A percentile compares a stretch with the other conserved stretches of the same genome.
phyloP scores from a whole-genome alignment of 2,888 invertebrate species.

The Erebia ligea region DNA sequence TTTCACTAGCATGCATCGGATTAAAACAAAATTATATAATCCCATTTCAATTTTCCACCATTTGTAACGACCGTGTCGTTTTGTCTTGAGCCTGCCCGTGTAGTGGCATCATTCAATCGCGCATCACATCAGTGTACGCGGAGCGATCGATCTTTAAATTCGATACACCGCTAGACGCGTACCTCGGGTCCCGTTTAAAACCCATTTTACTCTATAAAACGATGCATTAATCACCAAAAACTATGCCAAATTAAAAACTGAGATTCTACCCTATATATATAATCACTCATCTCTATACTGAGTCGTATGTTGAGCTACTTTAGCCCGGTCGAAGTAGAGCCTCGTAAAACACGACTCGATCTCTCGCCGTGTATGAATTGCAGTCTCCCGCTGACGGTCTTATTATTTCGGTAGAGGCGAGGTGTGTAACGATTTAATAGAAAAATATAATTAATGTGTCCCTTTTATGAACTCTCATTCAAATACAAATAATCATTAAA shows the following conservation, averaged over 20 bases:
- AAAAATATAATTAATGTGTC: neutral
- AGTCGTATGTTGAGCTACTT: neutral
- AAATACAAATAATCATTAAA: too few species aligned
- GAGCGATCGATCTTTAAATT: constrained; percentile 31
- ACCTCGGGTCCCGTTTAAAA: constrained; percentile 30
- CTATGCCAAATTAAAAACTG: neutral
- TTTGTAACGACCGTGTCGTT: neutral
- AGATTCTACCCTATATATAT: neutral
- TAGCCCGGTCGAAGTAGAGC: neutral
- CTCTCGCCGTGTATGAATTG: neutral
- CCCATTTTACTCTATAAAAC: constrained; percentile 28
- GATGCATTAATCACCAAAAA: neutral
- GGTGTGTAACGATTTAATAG: neutral
- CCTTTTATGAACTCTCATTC: too few species aligned
- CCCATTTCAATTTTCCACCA: constrained; percentile 18
- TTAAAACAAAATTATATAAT: constrained; percentile 26
- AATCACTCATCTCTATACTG: neutral
- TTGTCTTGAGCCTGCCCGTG: neutral
- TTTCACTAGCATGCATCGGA: constrained; percentile 37
- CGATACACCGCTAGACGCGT: constrained; percentile 16
- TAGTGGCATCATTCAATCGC: neutral
- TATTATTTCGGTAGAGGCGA: neutral
- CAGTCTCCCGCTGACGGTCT: neutral
- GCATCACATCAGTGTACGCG: constrained; percentile 49
- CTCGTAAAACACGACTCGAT: constrained; percentile 8